Percentiles rank a stretch among this genome's conserved stretches.
phyloP scores from a whole-genome alignment of 1,140 invertebrate genomes.

The Apis laboriosa region DNA sequence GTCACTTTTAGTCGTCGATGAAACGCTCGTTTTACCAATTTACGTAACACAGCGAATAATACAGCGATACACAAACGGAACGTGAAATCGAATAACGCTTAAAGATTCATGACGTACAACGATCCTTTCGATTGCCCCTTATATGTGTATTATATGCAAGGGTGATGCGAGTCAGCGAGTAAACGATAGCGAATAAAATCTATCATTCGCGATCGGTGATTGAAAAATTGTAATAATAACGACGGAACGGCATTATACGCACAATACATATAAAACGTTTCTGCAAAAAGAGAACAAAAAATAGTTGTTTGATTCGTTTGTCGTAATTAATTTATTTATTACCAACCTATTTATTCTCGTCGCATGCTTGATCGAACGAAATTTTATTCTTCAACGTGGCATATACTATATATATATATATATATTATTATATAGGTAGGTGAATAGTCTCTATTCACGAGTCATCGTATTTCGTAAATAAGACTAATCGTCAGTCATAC shows the following conservation, averaged over 20 bases:
- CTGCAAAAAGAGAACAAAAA: constrained; percentile 33
- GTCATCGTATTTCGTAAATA: neutral
- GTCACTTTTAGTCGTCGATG: neutral
- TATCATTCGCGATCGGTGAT: neutral
- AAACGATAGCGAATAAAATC: neutral
- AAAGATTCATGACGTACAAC: constrained; percentile 31
- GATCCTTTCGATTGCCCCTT: constrained; percentile 38
- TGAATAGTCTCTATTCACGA: neutral
- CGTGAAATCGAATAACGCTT: constrained; percentile 3
- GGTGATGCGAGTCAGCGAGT: neutral
- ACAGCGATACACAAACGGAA: neutral
- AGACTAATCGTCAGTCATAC: constrained; percentile 21
- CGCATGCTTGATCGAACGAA: neutral
- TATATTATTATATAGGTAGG: neutral
- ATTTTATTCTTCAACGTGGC: neutral
- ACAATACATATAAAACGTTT: constrained; percentile 15
- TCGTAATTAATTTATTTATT: constrained; percentile 3
- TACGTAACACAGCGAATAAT: neutral
- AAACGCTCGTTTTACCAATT: neutral
- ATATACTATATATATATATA: neutral
- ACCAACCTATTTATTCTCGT: neutral
- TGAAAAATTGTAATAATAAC: neutral
- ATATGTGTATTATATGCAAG: neutral
- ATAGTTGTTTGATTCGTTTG: constrained; percentile 33
- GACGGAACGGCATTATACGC: neutral